phyloP scores from a whole-genome alignment of 2,797 vertebrate genomes.

The Hyperoplus lanceolatus region DNA sequence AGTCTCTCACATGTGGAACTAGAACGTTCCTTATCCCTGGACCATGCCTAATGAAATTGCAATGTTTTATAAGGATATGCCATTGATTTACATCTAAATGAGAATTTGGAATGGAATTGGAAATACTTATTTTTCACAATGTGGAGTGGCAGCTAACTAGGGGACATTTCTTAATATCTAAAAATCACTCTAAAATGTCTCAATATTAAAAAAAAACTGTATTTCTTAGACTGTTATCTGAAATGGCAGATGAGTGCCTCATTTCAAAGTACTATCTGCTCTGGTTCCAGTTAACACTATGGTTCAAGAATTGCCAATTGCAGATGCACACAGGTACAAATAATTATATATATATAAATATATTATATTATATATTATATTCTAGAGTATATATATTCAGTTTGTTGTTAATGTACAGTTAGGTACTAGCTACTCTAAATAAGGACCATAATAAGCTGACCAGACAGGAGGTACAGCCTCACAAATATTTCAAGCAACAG shows the following conservation, averaged over 20 bases:
- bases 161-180: slow-evolving; percentile 1
- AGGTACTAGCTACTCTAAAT: not conserved
- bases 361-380: not conserved
- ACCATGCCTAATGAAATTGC: not conserved
- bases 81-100: slow-evolving; percentile 17
- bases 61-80: not conserved
- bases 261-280: not conserved
- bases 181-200: not conserved
- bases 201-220: not conserved
- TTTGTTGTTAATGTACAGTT: not conserved
- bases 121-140: slow-evolving; percentile 23
- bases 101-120: slow-evolving; percentile 1
- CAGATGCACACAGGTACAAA: not conserved
- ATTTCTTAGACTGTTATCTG: slow-evolving; percentile 11
- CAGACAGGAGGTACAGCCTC: not conserved
- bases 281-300: slow-evolving; percentile 27
- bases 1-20: not conserved
- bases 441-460: not conserved
- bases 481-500: not conserved
- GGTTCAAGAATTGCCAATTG: slow-evolving; percentile 17
- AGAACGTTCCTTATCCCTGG: not conserved
- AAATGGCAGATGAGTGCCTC: not conserved
- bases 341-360: not conserved
- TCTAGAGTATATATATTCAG: not conserved
- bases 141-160: slow-evolving; percentile 52